Percentiles rank a stretch among this genome's conserved stretches.
phyloP scores from a whole-genome alignment of 2,797 vertebrate species.

The Cossypha caffra region DNA sequence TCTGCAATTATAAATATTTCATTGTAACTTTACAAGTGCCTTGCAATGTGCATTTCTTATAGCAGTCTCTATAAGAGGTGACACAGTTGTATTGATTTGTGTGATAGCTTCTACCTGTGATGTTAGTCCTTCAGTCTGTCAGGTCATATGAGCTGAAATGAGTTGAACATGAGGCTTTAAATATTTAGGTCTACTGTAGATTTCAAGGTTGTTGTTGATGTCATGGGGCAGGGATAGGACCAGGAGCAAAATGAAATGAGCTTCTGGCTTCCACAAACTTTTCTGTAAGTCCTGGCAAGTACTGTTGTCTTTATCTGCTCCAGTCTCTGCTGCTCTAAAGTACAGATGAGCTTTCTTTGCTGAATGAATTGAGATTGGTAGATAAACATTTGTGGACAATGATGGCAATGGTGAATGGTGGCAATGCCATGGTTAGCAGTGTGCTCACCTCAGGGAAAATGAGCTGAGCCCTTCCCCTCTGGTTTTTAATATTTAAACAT shows the following conservation, averaged over 20 bases:
- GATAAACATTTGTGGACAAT: background rate
- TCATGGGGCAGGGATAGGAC: background rate
- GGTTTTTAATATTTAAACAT: conserved; percentile 38
- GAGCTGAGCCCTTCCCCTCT: background rate
- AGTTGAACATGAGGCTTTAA: background rate
- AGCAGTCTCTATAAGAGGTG: background rate
- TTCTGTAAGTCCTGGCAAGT: background rate
- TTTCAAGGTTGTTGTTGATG: background rate
- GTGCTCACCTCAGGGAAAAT: background rate
- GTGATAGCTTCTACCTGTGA: background rate
- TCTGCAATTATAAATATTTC: conserved; percentile 28
- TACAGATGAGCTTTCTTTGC: background rate
- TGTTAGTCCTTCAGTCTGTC: conserved; percentile 16
- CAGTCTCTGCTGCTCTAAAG: background rate
- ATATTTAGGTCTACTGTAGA: background rate
- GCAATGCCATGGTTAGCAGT: background rate
- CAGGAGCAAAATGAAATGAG: background rate
- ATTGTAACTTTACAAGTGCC: background rate
- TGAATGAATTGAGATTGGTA: background rate
- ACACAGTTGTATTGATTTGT: background rate
- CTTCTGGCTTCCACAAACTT: background rate
- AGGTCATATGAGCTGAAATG: background rate
- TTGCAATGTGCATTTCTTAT: background rate
- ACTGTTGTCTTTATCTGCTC: background rate
- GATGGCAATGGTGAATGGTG: background rate